Conservation (phyloP, 2,797 vertebrate genomes). For the Bucorvus abyssinicus region DNA sequence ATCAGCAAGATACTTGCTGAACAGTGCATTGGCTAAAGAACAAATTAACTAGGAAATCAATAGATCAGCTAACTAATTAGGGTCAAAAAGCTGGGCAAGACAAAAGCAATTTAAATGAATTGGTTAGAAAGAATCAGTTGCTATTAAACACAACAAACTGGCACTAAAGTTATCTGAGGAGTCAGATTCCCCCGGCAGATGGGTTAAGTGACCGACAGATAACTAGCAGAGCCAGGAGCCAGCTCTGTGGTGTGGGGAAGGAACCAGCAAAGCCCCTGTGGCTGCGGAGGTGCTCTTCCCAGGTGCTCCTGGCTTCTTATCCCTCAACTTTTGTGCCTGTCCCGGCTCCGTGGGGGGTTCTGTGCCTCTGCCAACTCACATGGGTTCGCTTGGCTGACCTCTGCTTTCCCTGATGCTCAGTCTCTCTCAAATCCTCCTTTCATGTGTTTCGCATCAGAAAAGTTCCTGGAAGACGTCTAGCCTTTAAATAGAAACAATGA, state of each 20-base stretch:
- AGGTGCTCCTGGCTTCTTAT: not conserved
- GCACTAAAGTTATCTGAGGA: not conserved
- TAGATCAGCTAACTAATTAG: not conserved
- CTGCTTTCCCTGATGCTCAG: not conserved
- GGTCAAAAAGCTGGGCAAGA: not conserved
- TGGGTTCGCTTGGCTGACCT: not conserved
- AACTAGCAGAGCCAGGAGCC: not conserved
- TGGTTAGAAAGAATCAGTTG: not conserved
- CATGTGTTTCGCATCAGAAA: not conserved
- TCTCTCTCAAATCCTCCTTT: not conserved
- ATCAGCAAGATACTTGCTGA: not conserved
- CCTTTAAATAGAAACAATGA: not conserved
- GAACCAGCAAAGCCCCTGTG: not conserved
- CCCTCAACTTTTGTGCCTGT: not conserved
- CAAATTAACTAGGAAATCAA: not conserved
- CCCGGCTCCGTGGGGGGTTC: not conserved
- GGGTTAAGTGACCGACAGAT: not conserved
- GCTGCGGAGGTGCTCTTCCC: not conserved
- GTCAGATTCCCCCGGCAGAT: not conserved
- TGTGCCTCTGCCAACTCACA: accelerated
- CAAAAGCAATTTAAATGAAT: not conserved
- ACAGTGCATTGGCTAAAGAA: not conserved
- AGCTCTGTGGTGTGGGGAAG: not conserved
- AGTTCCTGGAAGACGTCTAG: not conserved
- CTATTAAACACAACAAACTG: not conserved